Evolutionary conservation across 2,888 invertebrate species (phyloP).

Genomic region (Habroteleia sp.): DNA sequence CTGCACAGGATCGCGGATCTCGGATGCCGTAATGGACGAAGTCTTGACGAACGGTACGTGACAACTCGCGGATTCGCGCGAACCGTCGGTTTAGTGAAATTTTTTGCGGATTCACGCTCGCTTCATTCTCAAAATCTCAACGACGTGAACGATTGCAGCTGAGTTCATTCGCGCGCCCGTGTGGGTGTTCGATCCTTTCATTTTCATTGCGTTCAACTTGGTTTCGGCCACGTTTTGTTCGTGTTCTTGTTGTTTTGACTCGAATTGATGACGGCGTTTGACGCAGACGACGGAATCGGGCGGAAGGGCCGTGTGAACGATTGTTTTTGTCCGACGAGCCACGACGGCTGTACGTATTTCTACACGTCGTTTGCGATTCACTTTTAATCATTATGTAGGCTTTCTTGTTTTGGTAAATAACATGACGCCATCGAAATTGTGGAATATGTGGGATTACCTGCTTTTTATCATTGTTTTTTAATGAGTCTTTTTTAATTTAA

Average conservation of each 20-base stretch:
- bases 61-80: slow-evolving; percentile 2
- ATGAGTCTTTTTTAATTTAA: too few species aligned
- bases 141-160: slow-evolving; percentile 9
- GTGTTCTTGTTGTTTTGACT: slow-evolving; percentile 7
- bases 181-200: slow-evolving; percentile 77
- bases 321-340: slow-evolving; percentile 8
- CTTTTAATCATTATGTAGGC: background rate
- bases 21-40: slow-evolving; percentile 78
- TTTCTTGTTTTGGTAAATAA: slow-evolving; percentile 28
- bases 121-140: slow-evolving; percentile 14
- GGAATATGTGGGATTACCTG: background rate
- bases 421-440: slow-evolving; percentile 14
- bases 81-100: background rate
- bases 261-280: slow-evolving; percentile 5
- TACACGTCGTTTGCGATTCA: background rate
- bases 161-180: slow-evolving; percentile 63
- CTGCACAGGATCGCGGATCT: slow-evolving; percentile 69
- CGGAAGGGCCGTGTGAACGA: background rate
- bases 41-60: slow-evolving; percentile 75
- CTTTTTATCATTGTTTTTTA: background rate
- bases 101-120: slow-evolving; percentile 2
- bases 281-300: background rate
- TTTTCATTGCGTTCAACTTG: slow-evolving; percentile 48
- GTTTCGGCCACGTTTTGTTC: slow-evolving; percentile 7
- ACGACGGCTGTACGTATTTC: slow-evolving; percentile 10